These are phyloP conservation scores for Acleris laterana DNA, from an alignment of 2,888 invertebrate species.

Conservation along the genomic window DNA sequence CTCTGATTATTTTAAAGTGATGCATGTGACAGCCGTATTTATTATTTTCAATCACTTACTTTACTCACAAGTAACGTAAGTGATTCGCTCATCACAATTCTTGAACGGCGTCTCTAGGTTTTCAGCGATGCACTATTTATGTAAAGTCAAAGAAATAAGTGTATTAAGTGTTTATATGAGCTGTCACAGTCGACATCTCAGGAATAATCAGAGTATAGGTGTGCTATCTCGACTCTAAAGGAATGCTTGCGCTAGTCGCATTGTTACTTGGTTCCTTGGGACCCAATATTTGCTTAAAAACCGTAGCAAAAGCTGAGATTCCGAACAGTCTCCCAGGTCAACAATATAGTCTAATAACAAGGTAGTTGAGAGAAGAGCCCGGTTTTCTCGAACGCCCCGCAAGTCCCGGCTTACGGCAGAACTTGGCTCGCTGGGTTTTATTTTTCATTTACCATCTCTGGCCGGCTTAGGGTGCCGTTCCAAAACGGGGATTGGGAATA, in stretches of 20 bases:
- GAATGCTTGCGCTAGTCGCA: neutral
- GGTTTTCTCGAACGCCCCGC: slow-evolving; percentile 27
- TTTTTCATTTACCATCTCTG: slow-evolving; percentile 62
- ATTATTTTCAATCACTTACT: no score
- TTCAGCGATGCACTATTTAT: no score
- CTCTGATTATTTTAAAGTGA: no score
- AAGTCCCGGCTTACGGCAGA: slow-evolving; percentile 43
- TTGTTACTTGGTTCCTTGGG: neutral
- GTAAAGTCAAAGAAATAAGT: no score
- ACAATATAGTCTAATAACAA: slow-evolving; percentile 55
- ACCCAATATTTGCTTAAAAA: slow-evolving; percentile 21
- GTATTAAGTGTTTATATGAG: no score
- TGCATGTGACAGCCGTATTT: no score
- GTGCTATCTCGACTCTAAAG: no score
- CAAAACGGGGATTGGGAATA: slow-evolving; percentile 53
- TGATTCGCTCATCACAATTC: no score
- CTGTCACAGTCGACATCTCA: no score
- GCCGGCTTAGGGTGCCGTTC: slow-evolving; percentile 52
- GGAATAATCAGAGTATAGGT: no score
- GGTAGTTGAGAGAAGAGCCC: slow-evolving; percentile 49
- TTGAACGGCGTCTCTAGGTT: no score
- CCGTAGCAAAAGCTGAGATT: slow-evolving; percentile 7
- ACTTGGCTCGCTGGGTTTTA: slow-evolving; percentile 52
- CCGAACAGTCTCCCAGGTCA: slow-evolving; percentile 39
- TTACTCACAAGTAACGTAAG: no score